phyloP scores from a whole-genome alignment of 2,888 invertebrate species.

The Myopa testacea region DNA sequence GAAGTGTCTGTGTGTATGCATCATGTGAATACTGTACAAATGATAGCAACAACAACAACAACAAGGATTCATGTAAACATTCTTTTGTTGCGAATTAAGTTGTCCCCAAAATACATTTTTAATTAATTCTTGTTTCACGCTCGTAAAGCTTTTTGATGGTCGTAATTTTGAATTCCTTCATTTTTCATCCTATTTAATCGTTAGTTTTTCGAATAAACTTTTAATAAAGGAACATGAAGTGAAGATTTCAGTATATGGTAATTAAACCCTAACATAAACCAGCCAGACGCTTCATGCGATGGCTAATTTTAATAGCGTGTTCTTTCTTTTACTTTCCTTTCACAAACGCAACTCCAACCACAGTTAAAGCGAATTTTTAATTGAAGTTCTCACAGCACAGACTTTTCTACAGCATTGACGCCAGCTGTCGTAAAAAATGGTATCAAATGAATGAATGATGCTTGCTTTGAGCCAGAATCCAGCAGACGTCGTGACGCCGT shows the following conservation, averaged over 20 bases:
- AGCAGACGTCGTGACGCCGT: constrained; percentile 15
- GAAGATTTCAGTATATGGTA: too few species aligned
- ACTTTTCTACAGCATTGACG: not conserved
- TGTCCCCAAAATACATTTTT: too few species aligned
- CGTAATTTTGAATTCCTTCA: not conserved
- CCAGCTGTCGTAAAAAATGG: not conserved
- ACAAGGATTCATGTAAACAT: constrained; percentile 48
- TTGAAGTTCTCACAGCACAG: too few species aligned
- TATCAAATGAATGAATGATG: not conserved
- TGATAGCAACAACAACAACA: constrained; percentile 23
- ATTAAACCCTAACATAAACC: too few species aligned
- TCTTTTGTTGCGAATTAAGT: constrained; percentile 29
- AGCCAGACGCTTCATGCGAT: too few species aligned
- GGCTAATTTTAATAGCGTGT: too few species aligned
- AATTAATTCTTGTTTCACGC: too few species aligned
- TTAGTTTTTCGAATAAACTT: not conserved
- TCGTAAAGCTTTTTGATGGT: too few species aligned
- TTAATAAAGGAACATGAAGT: too few species aligned
- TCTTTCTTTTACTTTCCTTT: too few species aligned
- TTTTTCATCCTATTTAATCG: not conserved
- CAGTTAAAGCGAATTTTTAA: too few species aligned
- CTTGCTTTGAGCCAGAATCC: not conserved
- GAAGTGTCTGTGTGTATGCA: constrained; percentile 41
- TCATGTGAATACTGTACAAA: constrained; percentile 11
- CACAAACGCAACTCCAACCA: too few species aligned